Conservation (phyloP, 2,888 invertebrate species). For the Calameuta pallipes region DNA sequence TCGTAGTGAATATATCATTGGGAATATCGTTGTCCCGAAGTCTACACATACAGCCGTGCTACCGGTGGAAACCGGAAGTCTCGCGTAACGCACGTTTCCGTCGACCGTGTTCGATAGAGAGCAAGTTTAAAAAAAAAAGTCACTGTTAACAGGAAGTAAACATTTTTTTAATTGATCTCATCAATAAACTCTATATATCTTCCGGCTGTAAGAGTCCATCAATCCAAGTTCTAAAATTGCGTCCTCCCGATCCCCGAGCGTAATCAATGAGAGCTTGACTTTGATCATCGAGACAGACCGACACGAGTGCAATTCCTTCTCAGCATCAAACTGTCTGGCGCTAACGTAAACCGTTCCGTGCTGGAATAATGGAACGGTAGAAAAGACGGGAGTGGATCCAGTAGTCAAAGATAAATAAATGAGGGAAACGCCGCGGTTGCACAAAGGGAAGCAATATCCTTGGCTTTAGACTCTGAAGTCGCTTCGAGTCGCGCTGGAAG, state of each 20-base stretch:
- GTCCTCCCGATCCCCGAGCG: neutral
- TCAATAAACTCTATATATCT: neutral
- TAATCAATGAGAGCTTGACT: neutral
- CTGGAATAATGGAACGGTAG: conserved; percentile 45
- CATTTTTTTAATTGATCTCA: neutral
- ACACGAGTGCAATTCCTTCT: neutral
- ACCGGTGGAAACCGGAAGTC: neutral
- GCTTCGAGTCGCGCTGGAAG: conserved; percentile 34
- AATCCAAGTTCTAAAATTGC: neutral
- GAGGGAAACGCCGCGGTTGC: conserved; percentile 51
- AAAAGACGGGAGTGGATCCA: conserved; percentile 26
- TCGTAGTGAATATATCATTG: neutral
- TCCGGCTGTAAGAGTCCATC: neutral
- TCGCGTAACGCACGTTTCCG: neutral
- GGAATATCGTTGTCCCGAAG: neutral
- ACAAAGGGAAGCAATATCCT: conserved; percentile 60
- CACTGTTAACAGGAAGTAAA: neutral
- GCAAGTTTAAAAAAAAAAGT: neutral
- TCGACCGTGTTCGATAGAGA: neutral
- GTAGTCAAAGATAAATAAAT: conserved; percentile 59
- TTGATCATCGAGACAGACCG: neutral
- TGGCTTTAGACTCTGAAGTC: conserved; percentile 37
- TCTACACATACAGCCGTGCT: neutral
- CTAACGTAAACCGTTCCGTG: conserved; percentile 47
- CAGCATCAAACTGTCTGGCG: conserved; percentile 20